Percentiles rank a stretch among this genome's conserved stretches.
These are phyloP conservation scores for Hozukius guyotensis DNA, from an alignment of 2,797 vertebrate genomes.

Conservation along the genomic window DNA sequence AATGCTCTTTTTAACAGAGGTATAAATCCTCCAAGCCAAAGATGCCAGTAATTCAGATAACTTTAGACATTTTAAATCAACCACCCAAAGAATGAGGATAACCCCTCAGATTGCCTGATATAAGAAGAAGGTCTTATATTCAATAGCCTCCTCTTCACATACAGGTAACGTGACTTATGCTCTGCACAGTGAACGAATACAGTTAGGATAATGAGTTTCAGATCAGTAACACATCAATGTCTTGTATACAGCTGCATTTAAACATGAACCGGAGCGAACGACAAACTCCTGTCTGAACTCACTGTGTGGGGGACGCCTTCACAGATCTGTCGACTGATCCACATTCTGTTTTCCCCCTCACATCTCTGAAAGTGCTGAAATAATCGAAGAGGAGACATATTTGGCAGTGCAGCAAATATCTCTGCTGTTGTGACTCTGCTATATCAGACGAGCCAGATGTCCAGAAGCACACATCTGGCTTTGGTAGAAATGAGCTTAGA, in stretches of 20 bases:
- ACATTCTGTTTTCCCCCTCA: neutral
- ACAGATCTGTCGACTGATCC: neutral
- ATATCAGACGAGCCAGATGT: constrained; percentile 27
- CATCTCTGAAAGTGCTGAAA: constrained; percentile 11
- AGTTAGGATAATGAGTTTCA: neutral
- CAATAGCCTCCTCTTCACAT: neutral
- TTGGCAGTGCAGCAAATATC: neutral
- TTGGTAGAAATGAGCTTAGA: neutral
- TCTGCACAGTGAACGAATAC: neutral
- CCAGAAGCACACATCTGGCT: constrained; percentile 35
- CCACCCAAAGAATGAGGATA: neutral
- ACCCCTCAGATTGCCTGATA: neutral
- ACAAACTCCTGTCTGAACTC: constrained; percentile 7
- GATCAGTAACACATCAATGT: neutral
- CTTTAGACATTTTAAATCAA: neutral
- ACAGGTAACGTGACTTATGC: neutral
- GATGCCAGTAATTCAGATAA: neutral
- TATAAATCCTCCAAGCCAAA: neutral
- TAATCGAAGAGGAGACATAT: constrained; percentile 7
- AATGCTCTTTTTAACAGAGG: no score
- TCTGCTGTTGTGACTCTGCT: constrained; percentile 11
- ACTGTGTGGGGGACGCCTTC: neutral
- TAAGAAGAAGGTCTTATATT: neutral
- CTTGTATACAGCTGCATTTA: constrained; percentile 18
- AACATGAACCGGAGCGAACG: constrained; percentile 9